A percentile compares a stretch with the other conserved stretches of the same genome.
Evolutionary conservation across 2,888 invertebrate genomes (phyloP).

Genomic region (Luperina nickerlii): DNA sequence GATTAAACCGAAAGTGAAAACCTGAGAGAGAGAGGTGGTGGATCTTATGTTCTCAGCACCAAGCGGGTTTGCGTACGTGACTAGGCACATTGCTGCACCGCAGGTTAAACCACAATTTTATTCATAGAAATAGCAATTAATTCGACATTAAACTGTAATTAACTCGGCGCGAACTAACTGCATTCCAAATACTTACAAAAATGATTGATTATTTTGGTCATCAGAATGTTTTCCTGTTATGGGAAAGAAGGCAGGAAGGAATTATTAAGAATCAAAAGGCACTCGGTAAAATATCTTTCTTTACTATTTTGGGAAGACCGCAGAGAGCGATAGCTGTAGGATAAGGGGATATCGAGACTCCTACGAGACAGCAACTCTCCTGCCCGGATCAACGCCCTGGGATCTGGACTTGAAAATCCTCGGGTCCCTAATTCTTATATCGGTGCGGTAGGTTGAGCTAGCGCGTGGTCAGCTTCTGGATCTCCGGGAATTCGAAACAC

Average conservation of each 20-base stretch:
- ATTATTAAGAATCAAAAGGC: no score
- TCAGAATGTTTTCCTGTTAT: no score
- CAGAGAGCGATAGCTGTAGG: not conserved
- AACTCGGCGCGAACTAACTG: constrained; percentile 37
- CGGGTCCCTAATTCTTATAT: not conserved
- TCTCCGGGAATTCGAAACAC: not conserved
- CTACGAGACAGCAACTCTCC: not conserved
- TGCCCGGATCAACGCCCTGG: not conserved
- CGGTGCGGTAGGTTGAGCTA: no score
- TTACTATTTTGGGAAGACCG: not conserved
- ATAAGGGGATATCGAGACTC: not conserved
- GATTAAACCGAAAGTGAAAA: no score
- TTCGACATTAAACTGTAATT: constrained; percentile 71
- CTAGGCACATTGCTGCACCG: constrained; percentile 67
- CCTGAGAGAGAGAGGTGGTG: not conserved
- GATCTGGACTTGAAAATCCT: not conserved
- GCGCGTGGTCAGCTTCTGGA: not conserved
- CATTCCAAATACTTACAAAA: constrained; percentile 43
- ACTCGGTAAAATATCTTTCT: no score
- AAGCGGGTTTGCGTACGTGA: constrained; percentile 74
- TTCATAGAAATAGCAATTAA: constrained; percentile 74
- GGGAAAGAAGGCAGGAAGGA: no score
- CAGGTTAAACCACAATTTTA: constrained; percentile 81
- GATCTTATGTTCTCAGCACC: constrained; percentile 41
- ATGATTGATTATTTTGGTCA: constrained; percentile 43